These are phyloP conservation scores for Sitta europaea DNA, from an alignment of 2,113 vertebrate species.

Conservation along the genomic window DNA sequence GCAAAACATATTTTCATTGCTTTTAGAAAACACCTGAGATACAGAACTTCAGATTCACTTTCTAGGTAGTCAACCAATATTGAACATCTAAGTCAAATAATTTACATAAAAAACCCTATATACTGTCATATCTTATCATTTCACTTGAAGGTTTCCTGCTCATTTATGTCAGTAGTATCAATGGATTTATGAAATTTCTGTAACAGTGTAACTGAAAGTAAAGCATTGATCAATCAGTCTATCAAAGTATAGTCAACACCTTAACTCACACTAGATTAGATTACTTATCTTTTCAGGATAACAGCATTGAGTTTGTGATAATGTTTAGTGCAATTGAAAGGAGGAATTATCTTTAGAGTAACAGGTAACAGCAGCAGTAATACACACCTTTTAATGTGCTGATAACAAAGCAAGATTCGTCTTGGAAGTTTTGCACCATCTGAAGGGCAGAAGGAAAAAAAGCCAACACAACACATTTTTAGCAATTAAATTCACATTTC, in stretches of 20 bases:
- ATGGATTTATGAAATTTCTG: neutral
- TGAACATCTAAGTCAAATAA: neutral
- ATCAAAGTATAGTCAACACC: neutral
- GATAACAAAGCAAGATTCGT: slow-evolving; percentile 89
- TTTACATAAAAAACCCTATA: neutral
- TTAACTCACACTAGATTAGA: neutral
- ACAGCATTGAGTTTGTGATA: neutral
- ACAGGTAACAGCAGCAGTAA: neutral
- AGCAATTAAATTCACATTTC: neutral
- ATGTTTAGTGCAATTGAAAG: neutral
- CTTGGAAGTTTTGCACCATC: slow-evolving; percentile 94
- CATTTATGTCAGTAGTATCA: neutral
- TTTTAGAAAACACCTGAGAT: neutral
- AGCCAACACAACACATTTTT: neutral
- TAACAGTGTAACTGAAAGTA: neutral
- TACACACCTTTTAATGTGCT: slow-evolving; percentile 85
- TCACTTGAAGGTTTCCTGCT: neutral
- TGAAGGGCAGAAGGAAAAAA: slow-evolving; percentile 63
- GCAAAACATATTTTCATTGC: neutral
- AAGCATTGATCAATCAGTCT: neutral
- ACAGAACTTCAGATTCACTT: neutral
- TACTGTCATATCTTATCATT: neutral
- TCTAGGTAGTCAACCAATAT: neutral
- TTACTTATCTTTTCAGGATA: slow-evolving; percentile 8
- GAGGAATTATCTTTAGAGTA: neutral